These are phyloP conservation scores for Leuciscus waleckii DNA, from an alignment of 2,797 vertebrate genomes.

Conservation along the genomic window DNA sequence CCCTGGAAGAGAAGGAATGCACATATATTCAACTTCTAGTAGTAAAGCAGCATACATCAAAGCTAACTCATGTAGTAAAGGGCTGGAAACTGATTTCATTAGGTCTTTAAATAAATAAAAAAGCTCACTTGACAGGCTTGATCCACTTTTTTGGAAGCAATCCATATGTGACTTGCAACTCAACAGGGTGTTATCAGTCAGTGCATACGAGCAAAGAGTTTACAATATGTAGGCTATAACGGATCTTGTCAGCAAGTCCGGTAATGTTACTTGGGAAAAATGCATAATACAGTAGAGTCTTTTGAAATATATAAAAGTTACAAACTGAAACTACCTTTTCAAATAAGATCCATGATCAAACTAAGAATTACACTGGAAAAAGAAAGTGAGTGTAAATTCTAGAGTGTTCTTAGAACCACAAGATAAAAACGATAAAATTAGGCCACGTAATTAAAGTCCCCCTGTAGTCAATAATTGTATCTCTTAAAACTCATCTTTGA, in stretches of 20 bases:
- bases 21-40: not conserved
- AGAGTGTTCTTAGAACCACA: not conserved
- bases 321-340: not conserved
- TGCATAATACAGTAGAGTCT: not conserved
- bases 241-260: slow-evolving; percentile 71
- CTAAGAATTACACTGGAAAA: not conserved
- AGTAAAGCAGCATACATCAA: not conserved
- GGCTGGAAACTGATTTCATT: not conserved
- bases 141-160: slow-evolving; percentile 13
- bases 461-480: too few relatives aligned
- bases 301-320: slow-evolving; percentile 49
- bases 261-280: slow-evolving; percentile 58
- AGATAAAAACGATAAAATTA: not conserved
- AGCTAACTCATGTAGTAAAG: not conserved
- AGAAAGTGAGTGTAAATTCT: not conserved
- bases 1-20: not conserved
- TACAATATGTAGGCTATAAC: slow-evolving; percentile 57
- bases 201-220: slow-evolving; percentile 68
- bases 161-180: slow-evolving; percentile 16
- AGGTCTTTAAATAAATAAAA: slow-evolving; percentile 5
- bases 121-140: not conserved
- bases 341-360: not conserved
- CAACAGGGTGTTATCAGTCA: slow-evolving; percentile 65
- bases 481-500: too few relatives aligned
- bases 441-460: too few relatives aligned